Evolutionary conservation across 2,797 vertebrate genomes (phyloP).

Genomic region (Stomatorhinus walkeri): DNA sequence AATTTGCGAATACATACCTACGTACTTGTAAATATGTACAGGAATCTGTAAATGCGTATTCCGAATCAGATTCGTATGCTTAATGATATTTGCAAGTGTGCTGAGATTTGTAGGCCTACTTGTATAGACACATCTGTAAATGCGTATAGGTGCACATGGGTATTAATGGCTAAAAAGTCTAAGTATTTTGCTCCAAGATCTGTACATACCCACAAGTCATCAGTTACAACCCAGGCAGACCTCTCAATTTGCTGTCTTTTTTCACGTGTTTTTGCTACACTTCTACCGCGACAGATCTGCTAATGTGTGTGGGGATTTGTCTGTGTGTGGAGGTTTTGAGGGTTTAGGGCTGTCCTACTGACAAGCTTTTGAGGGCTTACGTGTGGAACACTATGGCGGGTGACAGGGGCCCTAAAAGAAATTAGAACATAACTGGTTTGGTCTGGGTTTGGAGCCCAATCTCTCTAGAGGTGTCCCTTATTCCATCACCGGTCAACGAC

Average conservation of each 20-base stretch:
- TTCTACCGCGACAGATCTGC: background rate
- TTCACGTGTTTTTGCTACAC: background rate
- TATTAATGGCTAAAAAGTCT: background rate
- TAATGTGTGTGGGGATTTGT: background rate
- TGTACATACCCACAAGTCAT: background rate
- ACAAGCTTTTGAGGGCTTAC: background rate
- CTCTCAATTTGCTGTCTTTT: background rate
- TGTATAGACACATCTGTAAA: background rate
- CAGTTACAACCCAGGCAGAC: background rate
- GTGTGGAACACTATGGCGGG: background rate
- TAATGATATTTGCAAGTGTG: background rate
- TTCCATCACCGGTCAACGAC: background rate
- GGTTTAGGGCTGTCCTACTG: background rate
- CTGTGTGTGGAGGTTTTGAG: background rate
- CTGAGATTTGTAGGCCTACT: background rate
- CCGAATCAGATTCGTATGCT: background rate
- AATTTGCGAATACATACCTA: background rate
- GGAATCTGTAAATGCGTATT: background rate
- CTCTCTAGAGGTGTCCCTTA: background rate
- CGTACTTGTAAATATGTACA: background rate
- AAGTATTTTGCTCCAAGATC: background rate
- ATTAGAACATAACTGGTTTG: background rate
- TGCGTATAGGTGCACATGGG: background rate
- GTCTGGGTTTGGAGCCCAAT: background rate
- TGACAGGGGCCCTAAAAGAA: background rate